phyloP scores from a whole-genome alignment of 2,888 invertebrate species.

The Thera obeliscata region DNA sequence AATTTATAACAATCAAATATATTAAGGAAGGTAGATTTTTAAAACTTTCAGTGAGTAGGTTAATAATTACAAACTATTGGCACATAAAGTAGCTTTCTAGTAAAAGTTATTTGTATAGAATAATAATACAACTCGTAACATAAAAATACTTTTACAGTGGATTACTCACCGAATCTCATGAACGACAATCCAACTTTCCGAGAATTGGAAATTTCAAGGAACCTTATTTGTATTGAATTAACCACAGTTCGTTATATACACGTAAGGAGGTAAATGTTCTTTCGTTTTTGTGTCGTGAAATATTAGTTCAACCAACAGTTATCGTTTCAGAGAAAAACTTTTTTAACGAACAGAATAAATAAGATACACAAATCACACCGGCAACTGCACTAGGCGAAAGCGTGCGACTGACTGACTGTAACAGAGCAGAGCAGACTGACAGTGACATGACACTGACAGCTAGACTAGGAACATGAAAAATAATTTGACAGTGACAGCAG shows the following conservation, averaged over 20 bases:
- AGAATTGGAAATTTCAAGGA: conserved; percentile 67
- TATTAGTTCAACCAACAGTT: conserved; percentile 8
- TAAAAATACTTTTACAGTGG: conserved; percentile 35
- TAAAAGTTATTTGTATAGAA: background rate
- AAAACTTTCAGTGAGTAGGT: background rate
- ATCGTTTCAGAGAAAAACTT: conserved; percentile 44
- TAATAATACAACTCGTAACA: conserved; percentile 1
- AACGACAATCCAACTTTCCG: conserved; percentile 77
- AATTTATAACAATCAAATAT: background rate
- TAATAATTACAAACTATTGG: background rate
- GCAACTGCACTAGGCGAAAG: conserved; percentile 12
- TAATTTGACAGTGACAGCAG: too few species aligned
- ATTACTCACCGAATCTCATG: conserved; percentile 75
- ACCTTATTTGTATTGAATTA: conserved; percentile 45
- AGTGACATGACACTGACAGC: background rate
- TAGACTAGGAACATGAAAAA: background rate
- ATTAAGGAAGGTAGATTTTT: conserved; percentile 1
- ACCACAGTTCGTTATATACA: conserved; percentile 62
- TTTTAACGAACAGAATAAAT: conserved; percentile 25
- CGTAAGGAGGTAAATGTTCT: conserved; percentile 45
- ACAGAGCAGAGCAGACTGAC: too few species aligned
- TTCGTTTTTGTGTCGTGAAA: conserved; percentile 26
- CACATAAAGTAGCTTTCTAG: background rate
- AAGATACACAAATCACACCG: conserved; percentile 18
- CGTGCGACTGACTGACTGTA: conserved; percentile 39